Percentiles rank a stretch among this genome's conserved stretches.
Evolutionary conservation across 2,797 vertebrate genomes (phyloP).

Genomic region (Gobionotothen gibberifrons): DNA sequence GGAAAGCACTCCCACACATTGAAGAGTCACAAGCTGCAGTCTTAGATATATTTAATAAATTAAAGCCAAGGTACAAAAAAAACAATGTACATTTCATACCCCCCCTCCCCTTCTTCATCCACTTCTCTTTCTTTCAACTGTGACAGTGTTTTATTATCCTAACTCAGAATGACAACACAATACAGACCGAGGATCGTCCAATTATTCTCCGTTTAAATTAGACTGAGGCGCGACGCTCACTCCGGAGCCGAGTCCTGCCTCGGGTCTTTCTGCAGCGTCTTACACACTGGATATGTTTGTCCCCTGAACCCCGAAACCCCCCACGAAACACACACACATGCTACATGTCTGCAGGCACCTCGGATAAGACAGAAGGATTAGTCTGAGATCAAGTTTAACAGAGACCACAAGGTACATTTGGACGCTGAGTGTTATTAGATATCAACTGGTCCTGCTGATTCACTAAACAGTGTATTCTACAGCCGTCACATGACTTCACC

Average conservation of each 20-base stretch:
- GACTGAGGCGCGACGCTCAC: slow-evolving; percentile 28
- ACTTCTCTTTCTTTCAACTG: slow-evolving; percentile 57
- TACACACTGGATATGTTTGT: slow-evolving; percentile 42
- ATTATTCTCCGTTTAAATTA: slow-evolving; percentile 44
- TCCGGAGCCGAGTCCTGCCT: slow-evolving; percentile 17
- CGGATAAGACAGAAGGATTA: slow-evolving; percentile 81
- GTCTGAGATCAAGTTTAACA: slow-evolving; percentile 73
- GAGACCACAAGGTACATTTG: slow-evolving; percentile 76
- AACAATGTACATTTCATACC: slow-evolving; percentile 82
- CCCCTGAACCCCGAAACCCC: slow-evolving; percentile 34
- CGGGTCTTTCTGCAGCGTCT: slow-evolving; percentile 39
- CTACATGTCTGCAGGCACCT: slow-evolving; percentile 88
- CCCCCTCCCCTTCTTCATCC: slow-evolving; percentile 45
- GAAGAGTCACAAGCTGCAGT: slow-evolving; percentile 64
- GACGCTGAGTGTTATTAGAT: slow-evolving; percentile 63
- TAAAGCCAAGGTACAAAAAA: slow-evolving; percentile 89
- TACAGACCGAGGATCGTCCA: slow-evolving; percentile 50
- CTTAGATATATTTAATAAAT: slow-evolving; percentile 91
- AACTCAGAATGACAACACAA: slow-evolving; percentile 39
- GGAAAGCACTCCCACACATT: slow-evolving; percentile 27
- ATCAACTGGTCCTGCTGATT: slow-evolving; percentile 52
- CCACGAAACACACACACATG: slow-evolving; percentile 84
- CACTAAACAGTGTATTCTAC: slow-evolving; percentile 55
- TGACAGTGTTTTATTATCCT: slow-evolving; percentile 50
- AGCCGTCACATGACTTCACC: slow-evolving; percentile 56